Evolutionary conservation across 2,888 invertebrate species (phyloP).

Genomic region (Hyposoter dolosus): DNA sequence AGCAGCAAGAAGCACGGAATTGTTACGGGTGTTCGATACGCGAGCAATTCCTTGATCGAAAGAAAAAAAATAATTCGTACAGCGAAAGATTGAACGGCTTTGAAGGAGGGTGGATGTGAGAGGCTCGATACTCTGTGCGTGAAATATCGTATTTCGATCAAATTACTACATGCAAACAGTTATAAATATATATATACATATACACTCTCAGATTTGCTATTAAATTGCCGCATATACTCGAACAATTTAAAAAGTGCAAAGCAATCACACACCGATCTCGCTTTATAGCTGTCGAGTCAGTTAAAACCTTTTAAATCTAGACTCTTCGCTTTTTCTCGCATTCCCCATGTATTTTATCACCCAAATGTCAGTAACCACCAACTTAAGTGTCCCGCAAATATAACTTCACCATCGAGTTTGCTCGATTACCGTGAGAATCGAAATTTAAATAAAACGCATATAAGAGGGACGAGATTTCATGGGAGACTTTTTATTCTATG

Average conservation of each 20-base stretch:
- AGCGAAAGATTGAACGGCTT: constrained; percentile 37
- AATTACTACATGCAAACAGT: constrained; percentile 30
- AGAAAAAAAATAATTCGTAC: constrained; percentile 57
- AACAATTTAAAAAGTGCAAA: constrained; percentile 47
- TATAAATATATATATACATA: background rate
- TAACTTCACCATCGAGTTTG: constrained; percentile 1
- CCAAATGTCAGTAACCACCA: constrained; percentile 35
- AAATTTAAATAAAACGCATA: background rate
- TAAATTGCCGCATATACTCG: constrained; percentile 6
- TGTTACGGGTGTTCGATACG: constrained; percentile 66
- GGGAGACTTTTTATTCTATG: background rate
- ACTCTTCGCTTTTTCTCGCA: constrained; percentile 19
- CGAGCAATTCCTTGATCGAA: constrained; percentile 54
- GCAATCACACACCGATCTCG: constrained; percentile 49
- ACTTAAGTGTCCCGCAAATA: background rate
- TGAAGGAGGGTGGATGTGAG: constrained; percentile 36
- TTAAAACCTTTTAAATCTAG: constrained; percentile 19
- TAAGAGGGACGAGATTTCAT: background rate
- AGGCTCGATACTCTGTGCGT: constrained; percentile 61
- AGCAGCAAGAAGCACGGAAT: constrained; percentile 56
- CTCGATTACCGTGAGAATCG: constrained; percentile 8
- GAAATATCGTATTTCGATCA: constrained; percentile 69
- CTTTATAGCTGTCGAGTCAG: constrained; percentile 33
- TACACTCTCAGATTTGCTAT: background rate
- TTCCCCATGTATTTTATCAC: constrained; percentile 38